Evolutionary conservation across 2,797 vertebrate species (phyloP), one percentile per base, ranked within the genome.

Genomic region (Mionectes olivaceus): DNA sequence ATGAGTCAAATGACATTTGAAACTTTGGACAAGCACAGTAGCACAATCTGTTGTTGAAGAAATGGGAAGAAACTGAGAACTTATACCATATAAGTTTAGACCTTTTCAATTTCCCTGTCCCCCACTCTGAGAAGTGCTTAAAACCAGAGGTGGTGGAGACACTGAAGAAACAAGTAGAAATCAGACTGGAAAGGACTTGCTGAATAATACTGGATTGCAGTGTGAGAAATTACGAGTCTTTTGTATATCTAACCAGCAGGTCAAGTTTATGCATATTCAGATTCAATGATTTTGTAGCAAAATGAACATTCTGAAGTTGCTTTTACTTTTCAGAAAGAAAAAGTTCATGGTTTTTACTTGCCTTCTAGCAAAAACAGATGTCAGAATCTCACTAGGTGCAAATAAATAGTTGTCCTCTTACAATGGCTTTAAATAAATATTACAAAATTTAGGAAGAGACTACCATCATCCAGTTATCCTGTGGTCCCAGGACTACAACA

Each of bases 31-130:
- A 71, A 59, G 56, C 56, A 53, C 44, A 35, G 50, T 63, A 80
- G 15, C 33, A 50, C 28, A 68, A 43, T 85, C 49, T 73, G 19
- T 82, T 82, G 43, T 32, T 73, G 43, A 78, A 84, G 52, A 39
- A 85, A 76, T 37, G 19, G 9, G 35, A 55, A 57, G 53, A 90
- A 33, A 17, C 9, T 57, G 56, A 70, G 49, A 84, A 87, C 6
- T 89, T 57, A 19, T 0, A 30, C 21, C 5, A 3, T 3, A 43
- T 57, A 77, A 85, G 83, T 57, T 28, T 53, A 70, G 37, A 47
- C 8, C 0, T 39, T 9, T 27, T 19, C 16, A 57, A 3, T 11
- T 23, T 5, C 5, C 6, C 4, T 1, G 1, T 11, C 14, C 11
- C 14, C 10, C 5, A 2, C 33, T 60, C 41, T 49, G 13, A 24